phyloP scores from a whole-genome alignment of 2,888 invertebrate genomes.

The Rhorus exstirpatorius region DNA sequence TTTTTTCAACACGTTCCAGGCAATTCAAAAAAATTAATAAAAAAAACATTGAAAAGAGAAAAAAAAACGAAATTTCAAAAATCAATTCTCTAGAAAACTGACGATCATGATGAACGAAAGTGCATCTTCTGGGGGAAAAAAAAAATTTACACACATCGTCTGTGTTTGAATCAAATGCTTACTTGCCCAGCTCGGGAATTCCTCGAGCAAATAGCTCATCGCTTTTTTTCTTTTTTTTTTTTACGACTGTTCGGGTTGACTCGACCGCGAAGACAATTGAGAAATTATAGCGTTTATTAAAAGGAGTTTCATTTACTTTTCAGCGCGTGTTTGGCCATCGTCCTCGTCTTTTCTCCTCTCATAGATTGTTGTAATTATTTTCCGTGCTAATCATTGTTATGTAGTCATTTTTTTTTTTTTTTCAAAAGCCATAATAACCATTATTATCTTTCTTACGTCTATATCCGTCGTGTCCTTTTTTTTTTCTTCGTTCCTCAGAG shows the following conservation, averaged over 20 bases:
- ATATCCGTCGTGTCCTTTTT: slow-evolving; percentile 10
- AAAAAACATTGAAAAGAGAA: no score
- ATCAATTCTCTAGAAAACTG: no score
- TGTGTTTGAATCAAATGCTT: no score
- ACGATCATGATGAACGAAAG: no score
- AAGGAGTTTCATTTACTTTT: slow-evolving; percentile 58
- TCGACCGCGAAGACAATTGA: slow-evolving; percentile 61
- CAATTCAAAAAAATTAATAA: no score
- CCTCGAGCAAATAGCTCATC: slow-evolving; percentile 33
- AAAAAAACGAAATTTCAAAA: no score
- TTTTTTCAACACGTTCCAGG: no score
- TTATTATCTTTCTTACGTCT: background rate
- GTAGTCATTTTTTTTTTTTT: background rate
- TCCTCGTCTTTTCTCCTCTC: slow-evolving; percentile 2
- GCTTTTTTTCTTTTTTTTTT: slow-evolving; percentile 30
- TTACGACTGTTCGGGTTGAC: slow-evolving; percentile 24
- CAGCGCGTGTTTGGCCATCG: slow-evolving; percentile 1
- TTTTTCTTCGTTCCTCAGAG: background rate
- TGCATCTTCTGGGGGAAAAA: no score
- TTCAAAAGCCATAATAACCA: slow-evolving; percentile 1
- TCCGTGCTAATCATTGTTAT: slow-evolving; percentile 5
- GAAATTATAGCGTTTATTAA: slow-evolving; percentile 62
- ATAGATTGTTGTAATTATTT: slow-evolving; percentile 30
- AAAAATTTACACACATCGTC: slow-evolving; percentile 1
- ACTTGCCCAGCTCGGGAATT: no score